Evolutionary conservation across 2,888 invertebrate genomes (phyloP), one percentile per base, ranked within the genome.

Genomic region (Ochropleura plecta): DNA sequence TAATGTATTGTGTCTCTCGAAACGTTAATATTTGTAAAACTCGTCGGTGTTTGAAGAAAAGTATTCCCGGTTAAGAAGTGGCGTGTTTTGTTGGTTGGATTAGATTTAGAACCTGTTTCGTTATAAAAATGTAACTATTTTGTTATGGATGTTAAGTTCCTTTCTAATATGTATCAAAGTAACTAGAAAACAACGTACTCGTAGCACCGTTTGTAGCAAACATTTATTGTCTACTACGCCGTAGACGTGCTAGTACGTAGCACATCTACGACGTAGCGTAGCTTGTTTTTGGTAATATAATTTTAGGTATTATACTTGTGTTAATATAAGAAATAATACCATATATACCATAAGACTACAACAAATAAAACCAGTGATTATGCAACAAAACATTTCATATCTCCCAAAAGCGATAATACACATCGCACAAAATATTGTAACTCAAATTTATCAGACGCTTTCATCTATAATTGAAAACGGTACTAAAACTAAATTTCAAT

Each of bases 401-500:
- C 30, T 14, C 40, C 18, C 20, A 60, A 42, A 51, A 73, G 18
- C 51, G n/a, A 75, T 72, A 73, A 76, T 60, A 72, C 60, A 69
- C 64, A 44, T 53, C 69, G 59, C 65, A 76, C 77, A 76, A 86
- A 85, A 83, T 86, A 86, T 82, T 88, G 82, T 84, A 86, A 86
- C 75, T 87, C 84, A 87, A 85, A 83, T 80, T 83, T 87, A 87
- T 87, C 87, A 82, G 78, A 70, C 73, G 60, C 81, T 80, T 82
- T 81, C 73, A 83, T 87, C 84, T 86, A 83, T 85, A 88, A 85
- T 88, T 87, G 86, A 87, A 87, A 87, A 78, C 84, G 76, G 81
- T 76, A 79, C 80, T 86, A 81, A 89, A 90, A 91, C 89, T 91
- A 88, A 88, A 90, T 87, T 88, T 79, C 88, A 89, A 90, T 92